phyloP scores from a whole-genome alignment of 2,888 invertebrate species.

The Hanleya hanleyi region DNA sequence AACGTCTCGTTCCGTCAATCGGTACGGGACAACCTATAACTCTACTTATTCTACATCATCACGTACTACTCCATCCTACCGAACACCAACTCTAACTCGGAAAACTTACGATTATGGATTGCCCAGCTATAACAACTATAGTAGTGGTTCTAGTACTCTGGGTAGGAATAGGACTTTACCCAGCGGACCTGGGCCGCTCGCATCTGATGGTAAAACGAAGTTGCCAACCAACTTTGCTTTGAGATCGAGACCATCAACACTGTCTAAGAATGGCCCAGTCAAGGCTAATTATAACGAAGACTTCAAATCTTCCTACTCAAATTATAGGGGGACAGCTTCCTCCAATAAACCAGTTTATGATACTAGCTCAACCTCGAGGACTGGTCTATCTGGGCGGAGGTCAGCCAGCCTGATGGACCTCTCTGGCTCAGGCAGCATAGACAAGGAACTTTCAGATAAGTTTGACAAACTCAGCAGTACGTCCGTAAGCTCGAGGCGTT shows the following conservation, averaged over 20 bases:
- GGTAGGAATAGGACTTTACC: conserved; percentile 45
- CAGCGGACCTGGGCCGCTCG: conserved; percentile 56
- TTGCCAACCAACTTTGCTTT: conserved; percentile 16
- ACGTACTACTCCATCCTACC: neutral
- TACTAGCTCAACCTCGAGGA: neutral
- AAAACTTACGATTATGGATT: neutral
- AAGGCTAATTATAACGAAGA: conserved; percentile 44
- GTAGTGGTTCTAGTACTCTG: no score
- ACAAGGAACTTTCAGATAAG: neutral
- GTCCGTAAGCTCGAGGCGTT: neutral
- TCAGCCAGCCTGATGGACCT: neutral
- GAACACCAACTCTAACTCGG: neutral
- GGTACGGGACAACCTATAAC: neutral
- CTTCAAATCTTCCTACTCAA: neutral
- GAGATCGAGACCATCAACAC: neutral
- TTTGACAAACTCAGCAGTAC: neutral
- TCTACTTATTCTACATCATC: neutral
- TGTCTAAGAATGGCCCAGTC: conserved; percentile 40
- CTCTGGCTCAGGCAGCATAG: neutral
- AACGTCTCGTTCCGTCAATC: neutral
- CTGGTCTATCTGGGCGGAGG: neutral
- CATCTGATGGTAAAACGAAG: conserved; percentile 44
- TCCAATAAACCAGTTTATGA: no score
- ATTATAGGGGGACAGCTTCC: neutral
- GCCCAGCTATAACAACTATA: neutral